Conservation (phyloP, 2,888 invertebrate genomes). For the Drosophila subquinaria region DNA sequence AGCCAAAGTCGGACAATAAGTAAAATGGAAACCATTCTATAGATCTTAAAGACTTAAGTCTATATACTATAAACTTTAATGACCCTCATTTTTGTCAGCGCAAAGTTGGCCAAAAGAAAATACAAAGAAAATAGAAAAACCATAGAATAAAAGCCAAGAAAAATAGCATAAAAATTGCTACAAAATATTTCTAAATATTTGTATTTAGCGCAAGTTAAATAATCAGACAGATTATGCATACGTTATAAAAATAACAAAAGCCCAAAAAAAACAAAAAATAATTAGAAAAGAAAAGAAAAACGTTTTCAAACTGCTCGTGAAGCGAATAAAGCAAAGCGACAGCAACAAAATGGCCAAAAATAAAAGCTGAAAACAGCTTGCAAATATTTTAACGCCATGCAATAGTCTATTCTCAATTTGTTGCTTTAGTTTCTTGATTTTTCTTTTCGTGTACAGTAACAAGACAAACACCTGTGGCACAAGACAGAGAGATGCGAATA, state of each 20-base stretch:
- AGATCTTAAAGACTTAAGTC: conserved; percentile 44
- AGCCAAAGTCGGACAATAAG: conserved; percentile 52
- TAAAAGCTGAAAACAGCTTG: conserved; percentile 60
- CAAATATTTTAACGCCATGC: conserved; percentile 73
- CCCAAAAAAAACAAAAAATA: conserved; percentile 40
- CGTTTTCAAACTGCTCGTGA: conserved; percentile 30
- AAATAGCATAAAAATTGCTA: conserved; percentile 73
- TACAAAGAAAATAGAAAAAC: conserved; percentile 3
- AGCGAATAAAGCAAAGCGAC: conserved; percentile 53
- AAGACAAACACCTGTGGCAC: conserved; percentile 55
- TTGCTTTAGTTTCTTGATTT: neutral
- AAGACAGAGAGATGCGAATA: conserved; percentile 20
- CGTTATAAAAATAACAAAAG: conserved; percentile 64
- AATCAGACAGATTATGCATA: conserved; percentile 78
- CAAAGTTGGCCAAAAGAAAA: conserved; percentile 22
- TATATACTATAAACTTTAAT: conserved; percentile 60
- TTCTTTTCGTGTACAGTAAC: neutral
- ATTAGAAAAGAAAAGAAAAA: conserved; percentile 29
- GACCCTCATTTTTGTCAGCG: conserved; percentile 68
- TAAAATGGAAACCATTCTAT: conserved; percentile 27
- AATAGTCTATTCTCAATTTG: conserved; percentile 16
- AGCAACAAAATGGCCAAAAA: conserved; percentile 54
- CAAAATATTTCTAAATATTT: conserved; percentile 78
- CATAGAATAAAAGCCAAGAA: conserved; percentile 63
- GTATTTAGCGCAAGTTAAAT: conserved; percentile 81